Base-by-base conservation (phyloP, 2,797 vertebrate species). In the Rhinogobio ventralis region DNA sequence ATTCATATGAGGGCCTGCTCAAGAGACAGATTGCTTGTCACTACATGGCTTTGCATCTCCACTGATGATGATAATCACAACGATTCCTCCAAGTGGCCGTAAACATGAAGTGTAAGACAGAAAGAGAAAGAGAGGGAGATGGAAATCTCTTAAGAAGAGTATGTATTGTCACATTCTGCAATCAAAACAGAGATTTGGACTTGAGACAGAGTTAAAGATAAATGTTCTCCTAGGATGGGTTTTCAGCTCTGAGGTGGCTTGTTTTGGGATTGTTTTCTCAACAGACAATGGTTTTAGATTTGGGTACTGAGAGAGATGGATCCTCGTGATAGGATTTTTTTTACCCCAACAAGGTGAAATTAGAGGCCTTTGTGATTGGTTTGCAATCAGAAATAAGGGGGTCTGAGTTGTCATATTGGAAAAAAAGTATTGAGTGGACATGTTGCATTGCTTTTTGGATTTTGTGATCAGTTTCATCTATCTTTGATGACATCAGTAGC, bases 1-100 rank as follows among this genome's bases (percentile, higher is more conserved):
- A 93, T 92, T 90, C 89, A 87, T 90, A 91, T 88, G 91, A 93
- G 93, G 89, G 90, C 84, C 42, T 66, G 46, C 89, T 85, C 89
- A 84, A 90, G 89, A 88, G 90, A 91, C 84, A 89, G 92, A 93
- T 94, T 93, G 94, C 93, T 93, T 91, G 92, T 93, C 93, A 91
- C 91, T 91, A 89, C 91, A 87, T 90, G 93, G 93, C 93, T 94
- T 94, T 95, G 85, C 86, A 87, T 91, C 91, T 94, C 89, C n/a
- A 36, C 91, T 94, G 94, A 94, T 94, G 93, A 94, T 87, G 92
- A 91, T 94, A 93, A 94, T 94, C 93, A 95, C 93, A 93, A 93
- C 92, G 92, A 93, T 94, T 93, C 88, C 88, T 90, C 89, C 90
- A 91, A 94, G 94, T 93, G 94, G 90, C 89, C 39, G 92, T 89